Percentiles rank a stretch among this genome's conserved stretches.
phyloP scores from a whole-genome alignment of 2,113 vertebrate species.

The Formicarius rufipectus region DNA sequence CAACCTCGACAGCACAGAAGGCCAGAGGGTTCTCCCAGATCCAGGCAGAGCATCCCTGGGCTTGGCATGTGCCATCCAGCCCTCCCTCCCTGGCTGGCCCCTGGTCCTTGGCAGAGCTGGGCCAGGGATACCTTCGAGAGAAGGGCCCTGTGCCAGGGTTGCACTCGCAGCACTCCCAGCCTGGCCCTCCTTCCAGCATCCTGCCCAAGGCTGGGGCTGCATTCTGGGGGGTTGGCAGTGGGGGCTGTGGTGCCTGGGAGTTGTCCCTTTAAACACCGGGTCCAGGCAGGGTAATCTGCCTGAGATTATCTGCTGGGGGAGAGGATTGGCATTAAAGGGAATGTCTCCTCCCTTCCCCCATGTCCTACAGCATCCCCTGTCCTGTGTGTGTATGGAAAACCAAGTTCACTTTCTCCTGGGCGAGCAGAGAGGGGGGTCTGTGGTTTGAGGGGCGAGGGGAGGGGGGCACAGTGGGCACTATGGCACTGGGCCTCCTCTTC shows the following conservation, averaged over 20 bases:
- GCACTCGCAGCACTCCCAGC: background rate
- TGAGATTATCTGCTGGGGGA: conserved; percentile 43
- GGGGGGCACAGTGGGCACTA: background rate
- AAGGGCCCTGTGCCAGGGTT: background rate
- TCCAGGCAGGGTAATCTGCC: conserved; percentile 29
- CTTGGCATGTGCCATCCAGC: background rate
- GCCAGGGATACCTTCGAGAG: background rate
- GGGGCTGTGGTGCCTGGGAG: background rate
- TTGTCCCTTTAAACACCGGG: conserved; percentile 30
- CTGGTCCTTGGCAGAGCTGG: background rate
- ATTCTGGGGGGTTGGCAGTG: rapidly evolving
- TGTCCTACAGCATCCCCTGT: background rate
- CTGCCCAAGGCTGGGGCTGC: background rate
- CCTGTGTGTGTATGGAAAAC: background rate
- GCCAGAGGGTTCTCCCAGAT: background rate
- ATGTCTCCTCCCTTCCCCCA: conserved; percentile 1
- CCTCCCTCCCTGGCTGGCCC: background rate
- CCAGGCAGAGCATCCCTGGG: background rate
- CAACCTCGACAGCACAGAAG: background rate
- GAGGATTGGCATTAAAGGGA: conserved; percentile 41
- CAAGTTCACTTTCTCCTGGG: background rate
- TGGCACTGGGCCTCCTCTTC: conserved; percentile 1
- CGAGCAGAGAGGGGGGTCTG: background rate
- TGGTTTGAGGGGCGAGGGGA: background rate
- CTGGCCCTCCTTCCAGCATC: background rate